A percentile compares a stretch with the other conserved stretches of the same genome.
Conservation (phyloP, 2,888 invertebrate genomes). For the Endotricha flammealis region DNA sequence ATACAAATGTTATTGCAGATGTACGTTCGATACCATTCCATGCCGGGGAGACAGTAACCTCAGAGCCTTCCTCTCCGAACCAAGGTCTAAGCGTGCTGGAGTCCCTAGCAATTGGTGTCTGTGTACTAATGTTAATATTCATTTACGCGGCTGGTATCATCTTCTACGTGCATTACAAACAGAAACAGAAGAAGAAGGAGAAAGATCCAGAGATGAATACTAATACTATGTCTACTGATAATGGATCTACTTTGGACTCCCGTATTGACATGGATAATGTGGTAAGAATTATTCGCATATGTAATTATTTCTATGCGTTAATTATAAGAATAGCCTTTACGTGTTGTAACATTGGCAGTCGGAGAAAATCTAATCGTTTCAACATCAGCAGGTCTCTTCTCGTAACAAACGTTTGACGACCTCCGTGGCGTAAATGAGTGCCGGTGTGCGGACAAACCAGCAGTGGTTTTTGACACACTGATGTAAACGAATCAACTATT, state of each 20-base stretch:
- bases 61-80: constrained; percentile 69
- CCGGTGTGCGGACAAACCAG: no score
- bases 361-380: no score
- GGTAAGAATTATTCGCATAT: constrained; percentile 44
- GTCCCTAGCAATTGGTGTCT: constrained; percentile 88
- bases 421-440: no score
- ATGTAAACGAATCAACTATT: no score
- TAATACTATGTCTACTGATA: constrained; percentile 50
- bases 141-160: constrained; percentile 91
- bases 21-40: constrained; percentile 89
- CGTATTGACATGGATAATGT: constrained; percentile 65
- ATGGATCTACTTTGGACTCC: constrained; percentile 54
- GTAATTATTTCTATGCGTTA: no score
- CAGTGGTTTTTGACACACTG: no score
- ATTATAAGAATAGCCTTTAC: no score
- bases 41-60: constrained; percentile 75
- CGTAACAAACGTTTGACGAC: no score
- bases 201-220: constrained; percentile 62
- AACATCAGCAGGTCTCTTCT: no score
- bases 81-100: constrained; percentile 85
- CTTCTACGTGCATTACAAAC: constrained; percentile 86
- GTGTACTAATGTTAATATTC: constrained; percentile 86
- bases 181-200: constrained; percentile 78
- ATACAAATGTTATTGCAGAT: constrained; percentile 79
- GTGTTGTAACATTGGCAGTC: no score